A percentile compares a stretch with the other conserved stretches of the same genome.
phyloP scores from a whole-genome alignment of 2,113 vertebrate genomes.

The Brienomyrus longianalis region DNA sequence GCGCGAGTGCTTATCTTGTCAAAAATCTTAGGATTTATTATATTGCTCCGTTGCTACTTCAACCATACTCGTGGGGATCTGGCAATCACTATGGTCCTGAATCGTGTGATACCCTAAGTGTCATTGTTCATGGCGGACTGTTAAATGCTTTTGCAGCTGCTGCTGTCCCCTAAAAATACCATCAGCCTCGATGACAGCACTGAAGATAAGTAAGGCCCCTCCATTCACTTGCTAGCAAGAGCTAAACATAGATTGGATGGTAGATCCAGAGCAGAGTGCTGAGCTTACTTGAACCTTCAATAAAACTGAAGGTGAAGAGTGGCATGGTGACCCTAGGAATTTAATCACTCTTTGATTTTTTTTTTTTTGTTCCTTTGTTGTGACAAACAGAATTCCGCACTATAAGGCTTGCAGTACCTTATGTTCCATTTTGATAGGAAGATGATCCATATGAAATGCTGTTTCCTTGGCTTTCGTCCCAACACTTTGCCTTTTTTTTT shows the following conservation, averaged over 20 bases:
- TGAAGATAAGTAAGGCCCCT: slow-evolving; percentile 65
- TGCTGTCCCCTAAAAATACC: slow-evolving; percentile 73
- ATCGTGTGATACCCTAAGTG: slow-evolving; percentile 59
- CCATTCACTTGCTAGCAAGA: slow-evolving; percentile 65
- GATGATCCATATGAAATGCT: background rate
- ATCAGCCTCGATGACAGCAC: slow-evolving; percentile 67
- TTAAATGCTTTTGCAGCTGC: slow-evolving; percentile 78
- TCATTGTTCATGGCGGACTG: slow-evolving; percentile 69
- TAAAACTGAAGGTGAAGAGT: slow-evolving; percentile 45
- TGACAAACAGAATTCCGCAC: background rate
- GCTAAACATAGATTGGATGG: slow-evolving; percentile 64
- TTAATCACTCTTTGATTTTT: slow-evolving; percentile 9
- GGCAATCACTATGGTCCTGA: slow-evolving; percentile 49
- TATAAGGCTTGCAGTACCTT: background rate
- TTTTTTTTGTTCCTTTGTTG: slow-evolving; percentile 9
- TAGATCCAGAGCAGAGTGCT: slow-evolving; percentile 46
- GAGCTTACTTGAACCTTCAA: slow-evolving; percentile 54
- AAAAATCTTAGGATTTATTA: slow-evolving; percentile 6
- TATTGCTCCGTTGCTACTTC: slow-evolving; percentile 23
- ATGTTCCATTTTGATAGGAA: background rate
- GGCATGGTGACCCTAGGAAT: slow-evolving; percentile 21
- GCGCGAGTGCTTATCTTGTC: background rate
- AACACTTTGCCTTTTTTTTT: background rate
- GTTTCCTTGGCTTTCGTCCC: background rate
- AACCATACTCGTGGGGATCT: slow-evolving; percentile 35